phyloP scores from a whole-genome alignment of 2,797 vertebrate species.

The Loriculus beryllinus region DNA sequence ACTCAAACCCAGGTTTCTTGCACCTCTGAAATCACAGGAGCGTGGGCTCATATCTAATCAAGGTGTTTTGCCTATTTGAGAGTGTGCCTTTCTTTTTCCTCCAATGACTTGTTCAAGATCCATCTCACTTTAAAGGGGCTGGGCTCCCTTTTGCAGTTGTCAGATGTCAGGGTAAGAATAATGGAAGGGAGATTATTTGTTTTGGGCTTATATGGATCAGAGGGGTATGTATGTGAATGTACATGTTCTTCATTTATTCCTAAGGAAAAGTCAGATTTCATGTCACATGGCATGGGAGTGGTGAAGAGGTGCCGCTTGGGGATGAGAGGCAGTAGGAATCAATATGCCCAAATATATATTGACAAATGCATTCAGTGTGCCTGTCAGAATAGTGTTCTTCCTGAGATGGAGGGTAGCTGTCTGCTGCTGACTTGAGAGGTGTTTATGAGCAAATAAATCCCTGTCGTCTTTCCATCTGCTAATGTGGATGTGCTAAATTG shows the following conservation, averaged over 20 bases:
- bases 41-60: neutral
- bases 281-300: neutral
- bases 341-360: neutral
- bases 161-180: neutral
- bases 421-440: slow-evolving; percentile 17
- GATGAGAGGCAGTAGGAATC: neutral
- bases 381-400: neutral
- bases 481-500: neutral
- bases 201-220: neutral
- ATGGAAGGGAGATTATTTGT: neutral
- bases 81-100: neutral
- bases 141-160: neutral
- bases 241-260: neutral
- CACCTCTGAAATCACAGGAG: neutral
- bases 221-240: neutral
- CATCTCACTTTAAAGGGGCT: neutral
- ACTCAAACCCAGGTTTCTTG: neutral
- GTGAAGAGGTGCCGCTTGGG: neutral
- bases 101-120: neutral
- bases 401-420: neutral
- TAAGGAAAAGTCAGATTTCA: neutral
- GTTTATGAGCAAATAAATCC: slow-evolving; percentile 38
- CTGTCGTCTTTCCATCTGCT: neutral
- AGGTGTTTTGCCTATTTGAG: neutral
- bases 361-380: neutral